A percentile compares a stretch with the other conserved stretches of the same genome.
These are phyloP conservation scores for Amphimallon solstitiale DNA, from an alignment of 2,888 invertebrate species.

Conservation along the genomic window DNA sequence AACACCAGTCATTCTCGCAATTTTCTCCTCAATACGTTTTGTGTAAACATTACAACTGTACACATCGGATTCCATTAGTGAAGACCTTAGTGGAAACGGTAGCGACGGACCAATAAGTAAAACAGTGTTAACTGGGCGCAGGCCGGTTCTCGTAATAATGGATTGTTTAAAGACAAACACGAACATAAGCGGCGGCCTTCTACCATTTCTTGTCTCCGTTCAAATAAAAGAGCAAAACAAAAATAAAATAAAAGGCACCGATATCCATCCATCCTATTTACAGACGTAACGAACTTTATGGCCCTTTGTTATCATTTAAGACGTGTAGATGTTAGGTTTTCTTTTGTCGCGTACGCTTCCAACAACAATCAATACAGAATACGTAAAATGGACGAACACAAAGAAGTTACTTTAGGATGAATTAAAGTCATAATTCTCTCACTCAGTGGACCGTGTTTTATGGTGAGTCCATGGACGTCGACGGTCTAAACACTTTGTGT, in stretches of 20 bases:
- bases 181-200: conserved; percentile 4
- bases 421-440: conserved; percentile 22
- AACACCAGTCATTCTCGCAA: neutral
- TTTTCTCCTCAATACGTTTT: neutral
- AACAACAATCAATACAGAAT: conserved; percentile 9
- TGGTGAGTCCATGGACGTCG: neutral
- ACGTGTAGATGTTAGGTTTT: neutral
- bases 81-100: conserved; percentile 42
- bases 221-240: conserved; percentile 7
- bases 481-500: conserved; percentile 24
- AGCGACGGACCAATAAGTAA: conserved; percentile 46
- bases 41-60: conserved; percentile 44
- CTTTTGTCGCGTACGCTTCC: neutral
- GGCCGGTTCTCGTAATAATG: conserved; percentile 41
- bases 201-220: neutral
- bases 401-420: conserved; percentile 18
- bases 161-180: conserved; percentile 45
- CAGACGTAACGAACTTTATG: conserved; percentile 1
- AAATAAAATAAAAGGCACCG: neutral
- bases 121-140: conserved; percentile 45
- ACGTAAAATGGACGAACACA: conserved; percentile 3
- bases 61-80: conserved; percentile 49
- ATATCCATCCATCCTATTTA: neutral
- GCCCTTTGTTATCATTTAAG: conserved; percentile 11
- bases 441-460: neutral